These are phyloP conservation scores for Nephrotoma appendiculata DNA, from an alignment of 2,888 invertebrate species.

Conservation along the genomic window DNA sequence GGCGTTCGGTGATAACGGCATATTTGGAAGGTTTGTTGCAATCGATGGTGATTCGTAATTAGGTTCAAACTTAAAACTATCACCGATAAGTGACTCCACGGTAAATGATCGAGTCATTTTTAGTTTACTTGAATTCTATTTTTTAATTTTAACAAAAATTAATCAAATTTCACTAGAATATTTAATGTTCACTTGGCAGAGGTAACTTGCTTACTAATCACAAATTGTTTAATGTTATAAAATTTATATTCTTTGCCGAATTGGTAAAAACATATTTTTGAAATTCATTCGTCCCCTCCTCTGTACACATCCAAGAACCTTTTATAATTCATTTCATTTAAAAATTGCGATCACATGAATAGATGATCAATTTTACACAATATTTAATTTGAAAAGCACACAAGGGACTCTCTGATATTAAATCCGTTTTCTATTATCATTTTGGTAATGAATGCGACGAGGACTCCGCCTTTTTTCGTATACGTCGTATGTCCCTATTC, in stretches of 20 bases:
- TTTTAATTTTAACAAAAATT: not conserved
- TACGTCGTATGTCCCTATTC: not conserved
- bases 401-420: not conserved
- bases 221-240: not conserved
- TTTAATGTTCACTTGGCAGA: not conserved
- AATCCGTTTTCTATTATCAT: not conserved
- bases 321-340: not conserved
- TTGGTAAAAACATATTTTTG: not conserved
- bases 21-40: slow-evolving; percentile 34
- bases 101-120: slow-evolving; percentile 70
- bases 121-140: slow-evolving; percentile 3
- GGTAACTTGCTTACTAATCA: not conserved
- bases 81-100: slow-evolving; percentile 64
- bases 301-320: not conserved
- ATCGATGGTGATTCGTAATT: slow-evolving; percentile 19
- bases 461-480: not conserved
- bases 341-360: not conserved
- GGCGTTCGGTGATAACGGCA: slow-evolving; percentile 26
- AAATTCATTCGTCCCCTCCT: not conserved
- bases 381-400: not conserved
- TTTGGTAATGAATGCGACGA: not conserved
- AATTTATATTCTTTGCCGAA: not conserved
- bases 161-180: not conserved
- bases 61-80: slow-evolving; percentile 15
- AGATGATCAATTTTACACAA: slow-evolving; percentile 3